These are phyloP conservation scores for Yoshiicerus persimilis DNA, from an alignment of 1,140 invertebrate species.

Conservation along the genomic window DNA sequence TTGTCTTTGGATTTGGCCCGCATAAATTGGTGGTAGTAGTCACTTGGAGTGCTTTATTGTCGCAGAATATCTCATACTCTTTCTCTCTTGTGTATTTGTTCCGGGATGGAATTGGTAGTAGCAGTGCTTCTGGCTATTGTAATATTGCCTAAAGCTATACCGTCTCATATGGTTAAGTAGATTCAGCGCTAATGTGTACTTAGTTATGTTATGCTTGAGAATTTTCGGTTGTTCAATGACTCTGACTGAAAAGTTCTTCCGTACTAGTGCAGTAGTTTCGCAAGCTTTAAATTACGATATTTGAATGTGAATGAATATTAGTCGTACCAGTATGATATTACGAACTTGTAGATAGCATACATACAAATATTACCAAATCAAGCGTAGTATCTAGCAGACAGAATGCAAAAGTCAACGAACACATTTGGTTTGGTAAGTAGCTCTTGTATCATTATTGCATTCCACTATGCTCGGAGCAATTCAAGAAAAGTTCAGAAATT, in stretches of 20 bases:
- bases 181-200: neutral
- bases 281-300: neutral
- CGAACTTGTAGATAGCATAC: too few species aligned
- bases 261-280: neutral
- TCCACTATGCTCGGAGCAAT: neutral
- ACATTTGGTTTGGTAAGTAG: neutral
- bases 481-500: conserved; percentile 25
- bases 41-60: conserved; percentile 11
- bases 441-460: neutral
- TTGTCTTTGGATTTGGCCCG: neutral
- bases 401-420: neutral
- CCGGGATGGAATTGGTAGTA: neutral
- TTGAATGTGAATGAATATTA: neutral
- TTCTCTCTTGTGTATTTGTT: neutral
- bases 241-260: neutral
- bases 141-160: neutral
- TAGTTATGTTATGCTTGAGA: neutral
- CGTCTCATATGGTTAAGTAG: neutral
- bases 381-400: neutral
- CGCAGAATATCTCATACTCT: neutral
- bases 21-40: conserved; percentile 2
- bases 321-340: neutral
- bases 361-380: too few species aligned
- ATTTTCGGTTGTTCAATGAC: neutral
- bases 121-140: neutral